Evolutionary conservation across 2,797 vertebrate genomes (phyloP).

Genomic region (Poliocrania exsul): DNA sequence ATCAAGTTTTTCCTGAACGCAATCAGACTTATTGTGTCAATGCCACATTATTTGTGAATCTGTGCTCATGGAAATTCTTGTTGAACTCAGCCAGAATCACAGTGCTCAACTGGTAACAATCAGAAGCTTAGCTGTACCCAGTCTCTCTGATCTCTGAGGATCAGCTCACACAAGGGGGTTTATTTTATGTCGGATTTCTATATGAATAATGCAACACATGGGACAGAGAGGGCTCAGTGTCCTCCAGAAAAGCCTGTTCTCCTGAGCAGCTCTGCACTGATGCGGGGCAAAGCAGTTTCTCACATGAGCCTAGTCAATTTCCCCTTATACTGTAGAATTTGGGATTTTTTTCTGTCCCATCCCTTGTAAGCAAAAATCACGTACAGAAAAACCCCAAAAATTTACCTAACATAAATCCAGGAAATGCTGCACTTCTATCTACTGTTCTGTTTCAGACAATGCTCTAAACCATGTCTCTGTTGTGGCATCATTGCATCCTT

Average conservation of each 20-base stretch:
- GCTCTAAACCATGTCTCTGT: not conserved
- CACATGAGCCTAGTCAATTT: fast-evolving
- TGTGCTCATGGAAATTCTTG: not conserved
- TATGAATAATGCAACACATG: not conserved
- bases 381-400: not conserved
- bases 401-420: not conserved
- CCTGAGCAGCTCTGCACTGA: not conserved
- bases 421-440: not conserved
- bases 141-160: not conserved
- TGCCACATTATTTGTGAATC: not conserved
- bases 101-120: not conserved
- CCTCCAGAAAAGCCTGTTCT: not conserved
- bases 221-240: not conserved
- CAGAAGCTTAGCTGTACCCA: not conserved
- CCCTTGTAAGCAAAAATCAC: not conserved
- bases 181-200: not conserved
- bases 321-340: not conserved
- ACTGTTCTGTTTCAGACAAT: not conserved
- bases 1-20: not conserved
- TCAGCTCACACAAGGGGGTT: not conserved
- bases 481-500: not conserved
- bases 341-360: not conserved
- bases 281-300: not conserved
- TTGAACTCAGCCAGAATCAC: not conserved
- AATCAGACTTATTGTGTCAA: not conserved